phyloP scores from a whole-genome alignment of 2,797 vertebrate genomes.

The Acipenser ruthenus region DNA sequence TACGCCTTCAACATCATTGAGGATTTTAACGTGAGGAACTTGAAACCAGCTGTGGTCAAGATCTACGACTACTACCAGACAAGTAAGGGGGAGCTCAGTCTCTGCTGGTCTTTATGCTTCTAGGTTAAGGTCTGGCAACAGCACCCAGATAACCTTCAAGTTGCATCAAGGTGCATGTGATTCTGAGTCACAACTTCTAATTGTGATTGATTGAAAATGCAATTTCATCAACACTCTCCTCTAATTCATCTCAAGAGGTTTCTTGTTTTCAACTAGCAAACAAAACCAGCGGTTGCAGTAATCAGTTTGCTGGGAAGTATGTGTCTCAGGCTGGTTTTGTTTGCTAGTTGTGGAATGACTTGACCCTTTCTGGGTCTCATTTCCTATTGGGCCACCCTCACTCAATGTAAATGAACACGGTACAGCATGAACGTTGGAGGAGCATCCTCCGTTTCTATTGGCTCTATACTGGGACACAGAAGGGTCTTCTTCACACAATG shows the following conservation, averaged over 20 bases:
- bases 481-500: neutral
- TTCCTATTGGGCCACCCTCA: too few species aligned
- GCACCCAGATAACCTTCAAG: too few species aligned
- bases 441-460: neutral
- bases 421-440: neutral
- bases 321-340: too few species aligned
- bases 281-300: too few species aligned
- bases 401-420: neutral
- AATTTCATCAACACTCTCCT: neutral
- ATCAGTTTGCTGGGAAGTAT: too few species aligned
- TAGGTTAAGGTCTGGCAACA: conserved; percentile 12
- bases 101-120: neutral
- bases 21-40: conserved; percentile 44
- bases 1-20: conserved; percentile 37
- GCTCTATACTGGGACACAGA: neutral
- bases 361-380: too few species aligned
- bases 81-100: conserved; percentile 33
- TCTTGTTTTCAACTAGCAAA: too few species aligned
- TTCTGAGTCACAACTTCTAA: too few species aligned
- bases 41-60: conserved; percentile 53
- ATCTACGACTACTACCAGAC: conserved; percentile 66
- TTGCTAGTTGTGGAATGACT: too few species aligned
- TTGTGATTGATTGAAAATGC: too few species aligned
- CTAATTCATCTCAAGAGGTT: neutral
- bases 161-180: too few species aligned